Percentiles rank a stretch among this genome's conserved stretches.
Conservation (phyloP, 2,797 vertebrate genomes). For the Phataginus tetradactyla region DNA sequence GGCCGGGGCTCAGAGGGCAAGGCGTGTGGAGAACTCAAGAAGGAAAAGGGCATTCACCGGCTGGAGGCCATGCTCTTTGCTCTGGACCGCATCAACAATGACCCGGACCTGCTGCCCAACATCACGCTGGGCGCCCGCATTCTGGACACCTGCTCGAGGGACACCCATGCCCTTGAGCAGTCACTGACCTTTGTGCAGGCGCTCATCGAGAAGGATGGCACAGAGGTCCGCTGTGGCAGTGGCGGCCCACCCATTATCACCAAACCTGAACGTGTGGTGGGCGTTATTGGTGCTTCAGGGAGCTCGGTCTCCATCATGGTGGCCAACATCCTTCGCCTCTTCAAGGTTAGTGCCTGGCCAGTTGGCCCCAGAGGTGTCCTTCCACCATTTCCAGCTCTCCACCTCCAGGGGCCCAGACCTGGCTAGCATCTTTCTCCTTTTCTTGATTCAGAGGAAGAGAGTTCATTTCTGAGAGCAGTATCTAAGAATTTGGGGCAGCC, state of each 20-base stretch:
- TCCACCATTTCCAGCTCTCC: not conserved
- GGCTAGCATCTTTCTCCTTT: not conserved
- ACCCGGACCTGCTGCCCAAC: slow-evolving; percentile 96
- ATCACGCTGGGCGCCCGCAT: slow-evolving; percentile 97
- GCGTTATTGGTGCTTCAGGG: slow-evolving; percentile 96
- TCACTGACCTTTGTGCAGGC: slow-evolving; percentile 98
- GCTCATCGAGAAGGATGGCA: slow-evolving; percentile 97
- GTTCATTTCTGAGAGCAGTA: not conserved
- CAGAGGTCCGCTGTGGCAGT: slow-evolving; percentile 95
- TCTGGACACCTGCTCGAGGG: slow-evolving; percentile 97
- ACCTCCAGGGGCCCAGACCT: not conserved
- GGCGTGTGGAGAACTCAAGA: slow-evolving; percentile 97
- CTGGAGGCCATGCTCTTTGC: slow-evolving; percentile 98
- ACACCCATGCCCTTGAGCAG: slow-evolving; percentile 97
- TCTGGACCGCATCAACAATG: slow-evolving; percentile 97
- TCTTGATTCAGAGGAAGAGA: not conserved
- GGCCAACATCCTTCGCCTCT: slow-evolving; percentile 97
- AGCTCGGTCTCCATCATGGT: slow-evolving; percentile 99
- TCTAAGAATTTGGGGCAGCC: not conserved
- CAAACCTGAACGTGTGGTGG: slow-evolving; percentile 95
- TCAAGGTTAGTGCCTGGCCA: slow-evolving; percentile 91
- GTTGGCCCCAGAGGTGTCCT: not conserved
- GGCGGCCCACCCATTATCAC: slow-evolving; percentile 98
- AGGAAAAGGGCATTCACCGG: slow-evolving; percentile 97
- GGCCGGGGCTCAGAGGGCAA: slow-evolving; percentile 94